These are phyloP conservation scores for Thecocarcelia acutangulata DNA, from an alignment of 2,888 invertebrate species.

Conservation along the genomic window DNA sequence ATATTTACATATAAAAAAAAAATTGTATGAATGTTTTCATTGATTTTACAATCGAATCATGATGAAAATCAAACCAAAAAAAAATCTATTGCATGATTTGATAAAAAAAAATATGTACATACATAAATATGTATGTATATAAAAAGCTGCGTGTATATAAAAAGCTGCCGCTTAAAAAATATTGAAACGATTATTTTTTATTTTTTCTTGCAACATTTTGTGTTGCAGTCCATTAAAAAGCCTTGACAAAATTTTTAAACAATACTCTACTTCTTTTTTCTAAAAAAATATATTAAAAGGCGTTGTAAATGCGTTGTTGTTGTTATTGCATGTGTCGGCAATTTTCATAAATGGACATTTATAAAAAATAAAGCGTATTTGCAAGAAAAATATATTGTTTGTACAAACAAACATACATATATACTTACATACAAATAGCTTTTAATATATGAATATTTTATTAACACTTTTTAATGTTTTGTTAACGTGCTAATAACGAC, in stretches of 20 bases:
- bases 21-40: conserved; percentile 41
- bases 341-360: conserved; percentile 48
- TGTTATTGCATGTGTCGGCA: conserved; percentile 60
- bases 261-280: conserved; percentile 31
- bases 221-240: conserved; percentile 36
- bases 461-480: conserved; percentile 30
- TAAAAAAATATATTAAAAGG: conserved; percentile 25
- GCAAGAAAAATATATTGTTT: neutral
- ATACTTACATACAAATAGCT: neutral
- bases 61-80: conserved; percentile 25
- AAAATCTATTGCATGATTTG: conserved; percentile 54
- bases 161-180: conserved; percentile 8
- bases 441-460: conserved; percentile 3
- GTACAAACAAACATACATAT: neutral
- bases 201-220: conserved; percentile 27
- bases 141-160: no score
- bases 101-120: conserved; percentile 11
- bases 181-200: conserved; percentile 43
- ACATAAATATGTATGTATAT: neutral
- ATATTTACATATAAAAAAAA: no score
- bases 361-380: conserved; percentile 6
- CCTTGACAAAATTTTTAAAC: conserved; percentile 64
- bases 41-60: conserved; percentile 56
- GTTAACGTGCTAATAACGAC: conserved; percentile 49
- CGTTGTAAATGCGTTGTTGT: conserved; percentile 54